Conservation (phyloP, 2,888 invertebrate genomes). For the Pimpla rufipes region DNA sequence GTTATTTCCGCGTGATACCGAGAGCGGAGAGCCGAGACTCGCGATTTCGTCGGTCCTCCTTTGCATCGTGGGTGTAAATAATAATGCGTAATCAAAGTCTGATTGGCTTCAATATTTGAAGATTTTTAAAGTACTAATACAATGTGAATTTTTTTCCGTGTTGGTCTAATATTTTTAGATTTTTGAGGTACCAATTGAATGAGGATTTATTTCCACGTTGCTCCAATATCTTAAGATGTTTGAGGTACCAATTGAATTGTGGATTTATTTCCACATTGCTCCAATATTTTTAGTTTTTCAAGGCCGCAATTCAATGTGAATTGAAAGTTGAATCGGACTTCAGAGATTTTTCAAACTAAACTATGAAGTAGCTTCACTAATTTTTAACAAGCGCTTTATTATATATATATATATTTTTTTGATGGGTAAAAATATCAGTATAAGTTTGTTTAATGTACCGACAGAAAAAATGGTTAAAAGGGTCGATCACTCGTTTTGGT, state of each 20-base stretch:
- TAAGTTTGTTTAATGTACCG: background rate
- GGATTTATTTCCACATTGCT: no score
- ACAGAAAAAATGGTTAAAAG: background rate
- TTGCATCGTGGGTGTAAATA: background rate
- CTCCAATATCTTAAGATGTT: no score
- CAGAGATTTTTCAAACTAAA: no score
- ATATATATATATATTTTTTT: background rate
- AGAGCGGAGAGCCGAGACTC: slow-evolving; percentile 1
- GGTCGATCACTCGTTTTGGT: background rate
- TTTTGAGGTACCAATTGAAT: no score
- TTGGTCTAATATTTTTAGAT: no score
- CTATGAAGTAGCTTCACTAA: no score
- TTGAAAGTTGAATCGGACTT: no score
- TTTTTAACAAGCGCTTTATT: no score
- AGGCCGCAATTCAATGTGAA: no score
- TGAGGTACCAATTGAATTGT: no score
- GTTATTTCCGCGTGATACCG: slow-evolving; percentile 35
- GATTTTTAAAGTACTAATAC: background rate
- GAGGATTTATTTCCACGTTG: no score
- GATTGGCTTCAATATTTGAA: background rate
- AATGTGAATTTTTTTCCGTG: no score
- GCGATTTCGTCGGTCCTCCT: background rate
- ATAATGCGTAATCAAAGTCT: background rate
- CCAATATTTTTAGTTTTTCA: background rate
- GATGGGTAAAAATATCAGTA: background rate